Conservation (phyloP, 1,140 invertebrate genomes). For the Drosophila micromelanica region DNA sequence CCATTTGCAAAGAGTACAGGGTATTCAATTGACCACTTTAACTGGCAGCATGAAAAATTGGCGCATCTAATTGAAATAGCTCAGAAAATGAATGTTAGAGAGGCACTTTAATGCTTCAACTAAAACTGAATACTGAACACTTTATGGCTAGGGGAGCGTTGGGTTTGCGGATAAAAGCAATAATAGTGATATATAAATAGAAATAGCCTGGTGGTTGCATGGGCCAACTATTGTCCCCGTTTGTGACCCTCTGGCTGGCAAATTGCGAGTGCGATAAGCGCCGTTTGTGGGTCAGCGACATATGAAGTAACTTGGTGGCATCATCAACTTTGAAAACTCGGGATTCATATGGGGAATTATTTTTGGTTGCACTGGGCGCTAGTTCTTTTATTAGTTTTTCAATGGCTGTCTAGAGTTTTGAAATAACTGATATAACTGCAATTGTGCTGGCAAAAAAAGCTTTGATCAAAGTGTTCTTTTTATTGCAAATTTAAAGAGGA, state of each 20-base stretch:
- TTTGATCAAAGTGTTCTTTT: no score
- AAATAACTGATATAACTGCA: conserved; percentile 58
- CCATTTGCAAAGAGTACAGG: no score
- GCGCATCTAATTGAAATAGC: conserved; percentile 37
- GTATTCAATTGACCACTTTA: neutral
- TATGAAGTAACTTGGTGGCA: conserved; percentile 46
- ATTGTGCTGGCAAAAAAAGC: neutral
- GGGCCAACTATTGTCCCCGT: conserved; percentile 17
- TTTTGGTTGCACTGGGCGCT: neutral
- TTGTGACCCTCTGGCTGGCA: conserved; percentile 30
- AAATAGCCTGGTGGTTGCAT: neutral
- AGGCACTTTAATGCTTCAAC: conserved; percentile 1
- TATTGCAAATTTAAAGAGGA: no score
- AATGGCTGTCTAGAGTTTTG: conserved; percentile 57
- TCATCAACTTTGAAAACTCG: conserved; percentile 5
- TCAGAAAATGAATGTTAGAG: conserved; percentile 22
- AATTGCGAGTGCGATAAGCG: conserved; percentile 64
- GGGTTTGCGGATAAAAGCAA: conserved; percentile 36
- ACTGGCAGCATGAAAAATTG: conserved; percentile 17
- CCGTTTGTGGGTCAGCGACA: conserved; percentile 60
- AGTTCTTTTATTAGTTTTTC: conserved; percentile 42
- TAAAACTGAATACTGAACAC: conserved; percentile 8
- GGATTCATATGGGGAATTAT: neutral
- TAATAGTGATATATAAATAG: conserved; percentile 57
- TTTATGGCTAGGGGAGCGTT: conserved; percentile 16